Conservation (phyloP, 2,888 invertebrate species). For the Parnassius apollo region DNA sequence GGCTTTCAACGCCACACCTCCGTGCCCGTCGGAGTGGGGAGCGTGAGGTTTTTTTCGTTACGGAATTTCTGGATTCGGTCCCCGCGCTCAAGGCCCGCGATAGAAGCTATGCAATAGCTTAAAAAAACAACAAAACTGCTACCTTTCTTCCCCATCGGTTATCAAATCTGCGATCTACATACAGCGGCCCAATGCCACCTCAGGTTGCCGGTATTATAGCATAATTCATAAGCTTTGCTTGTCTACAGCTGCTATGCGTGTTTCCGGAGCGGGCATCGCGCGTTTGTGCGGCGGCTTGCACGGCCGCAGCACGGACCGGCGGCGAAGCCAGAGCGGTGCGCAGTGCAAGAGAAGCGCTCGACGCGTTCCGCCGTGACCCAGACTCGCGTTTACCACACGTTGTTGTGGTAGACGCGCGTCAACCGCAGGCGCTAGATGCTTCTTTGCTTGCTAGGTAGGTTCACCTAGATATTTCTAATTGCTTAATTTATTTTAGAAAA, state of each 20-base stretch:
- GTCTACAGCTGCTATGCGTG: constrained; percentile 85
- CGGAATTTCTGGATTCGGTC: too few relatives aligned
- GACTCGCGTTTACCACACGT: constrained; percentile 81
- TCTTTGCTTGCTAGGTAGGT: constrained; percentile 83
- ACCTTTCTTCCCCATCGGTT: too few relatives aligned
- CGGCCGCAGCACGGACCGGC: constrained; percentile 82
- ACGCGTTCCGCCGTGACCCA: constrained; percentile 67
- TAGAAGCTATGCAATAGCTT: too few relatives aligned
- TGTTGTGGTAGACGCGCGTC: constrained; percentile 84
- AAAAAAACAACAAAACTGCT: too few relatives aligned
- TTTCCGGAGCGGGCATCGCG: constrained; percentile 84
- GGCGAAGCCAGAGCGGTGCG: constrained; percentile 81
- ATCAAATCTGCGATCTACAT: too few relatives aligned
- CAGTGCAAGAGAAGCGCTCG: constrained; percentile 78
- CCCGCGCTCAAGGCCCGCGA: too few relatives aligned
- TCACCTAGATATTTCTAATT: neutral
- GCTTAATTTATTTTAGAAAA: neutral
- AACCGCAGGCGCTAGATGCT: constrained; percentile 82
- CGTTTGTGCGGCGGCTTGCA: constrained; percentile 84
- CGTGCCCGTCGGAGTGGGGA: too few relatives aligned
- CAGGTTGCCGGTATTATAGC: too few relatives aligned
- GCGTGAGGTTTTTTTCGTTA: too few relatives aligned
- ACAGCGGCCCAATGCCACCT: too few relatives aligned
- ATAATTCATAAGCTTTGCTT: constrained; percentile 9
- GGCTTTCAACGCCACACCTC: too few relatives aligned